Evolutionary conservation across 2,113 vertebrate species (phyloP).

Genomic region (Astur gentilis): DNA sequence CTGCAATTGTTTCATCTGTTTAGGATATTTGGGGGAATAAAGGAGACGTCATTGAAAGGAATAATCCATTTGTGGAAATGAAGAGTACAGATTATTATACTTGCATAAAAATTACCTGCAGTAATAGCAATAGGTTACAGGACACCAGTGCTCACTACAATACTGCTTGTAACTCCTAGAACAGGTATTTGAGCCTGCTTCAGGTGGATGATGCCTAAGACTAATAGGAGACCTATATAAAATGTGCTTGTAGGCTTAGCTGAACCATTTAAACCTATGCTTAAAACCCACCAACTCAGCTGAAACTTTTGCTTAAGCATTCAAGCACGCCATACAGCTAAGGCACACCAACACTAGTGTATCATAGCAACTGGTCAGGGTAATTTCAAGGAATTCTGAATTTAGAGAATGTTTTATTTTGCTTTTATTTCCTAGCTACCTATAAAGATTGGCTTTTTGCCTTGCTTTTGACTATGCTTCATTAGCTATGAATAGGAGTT

Average conservation of each 20-base stretch:
- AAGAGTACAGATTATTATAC: neutral
- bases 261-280: neutral
- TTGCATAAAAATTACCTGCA: neutral
- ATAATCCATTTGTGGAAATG: neutral
- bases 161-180: neutral
- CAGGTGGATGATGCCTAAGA: neutral
- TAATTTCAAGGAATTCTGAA: neutral
- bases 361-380: neutral
- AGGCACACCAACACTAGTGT: neutral
- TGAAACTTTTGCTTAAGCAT: neutral
- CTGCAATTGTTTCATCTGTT: neutral
- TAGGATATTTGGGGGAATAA: neutral
- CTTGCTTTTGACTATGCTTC: neutral
- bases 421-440: neutral
- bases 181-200: neutral
- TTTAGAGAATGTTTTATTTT: neutral
- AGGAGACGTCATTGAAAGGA: neutral
- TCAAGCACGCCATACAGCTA: neutral
- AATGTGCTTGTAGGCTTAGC: neutral
- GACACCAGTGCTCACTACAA: neutral
- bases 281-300: neutral
- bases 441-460: slow-evolving; percentile 8
- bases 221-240: neutral
- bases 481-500: neutral
- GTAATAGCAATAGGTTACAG: neutral